These are phyloP conservation scores for Leucophenga maculata DNA, from an alignment of 2,888 invertebrate genomes.

Conservation along the genomic window DNA sequence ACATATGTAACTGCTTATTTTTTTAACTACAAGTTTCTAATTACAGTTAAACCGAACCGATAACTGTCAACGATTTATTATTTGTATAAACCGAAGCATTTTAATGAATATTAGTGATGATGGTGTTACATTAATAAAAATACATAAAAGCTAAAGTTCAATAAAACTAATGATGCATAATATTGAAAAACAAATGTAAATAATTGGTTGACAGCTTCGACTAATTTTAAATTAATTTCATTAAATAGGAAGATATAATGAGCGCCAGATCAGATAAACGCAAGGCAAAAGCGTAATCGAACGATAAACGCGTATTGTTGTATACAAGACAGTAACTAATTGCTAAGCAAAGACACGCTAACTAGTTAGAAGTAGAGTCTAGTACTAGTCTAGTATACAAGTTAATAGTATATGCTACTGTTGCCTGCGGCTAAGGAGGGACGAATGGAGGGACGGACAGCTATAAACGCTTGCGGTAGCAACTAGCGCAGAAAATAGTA, in stretches of 20 bases:
- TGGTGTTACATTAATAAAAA: too few relatives aligned
- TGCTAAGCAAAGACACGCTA: constrained; percentile 16
- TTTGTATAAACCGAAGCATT: too few relatives aligned
- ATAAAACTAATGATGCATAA: too few relatives aligned
- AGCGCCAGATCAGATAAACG: background rate
- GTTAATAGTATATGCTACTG: background rate
- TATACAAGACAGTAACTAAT: background rate
- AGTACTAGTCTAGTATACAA: too few relatives aligned
- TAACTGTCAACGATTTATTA: too few relatives aligned
- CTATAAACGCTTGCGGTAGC: constrained; percentile 6
- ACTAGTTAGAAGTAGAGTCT: background rate
- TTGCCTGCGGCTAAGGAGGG: background rate
- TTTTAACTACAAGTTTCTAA: too few relatives aligned
- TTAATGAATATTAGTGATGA: too few relatives aligned
- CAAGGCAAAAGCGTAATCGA: background rate
- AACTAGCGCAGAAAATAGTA: background rate
- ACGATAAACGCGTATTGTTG: background rate
- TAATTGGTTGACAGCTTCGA: constrained; percentile 13
- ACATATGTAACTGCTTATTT: too few relatives aligned
- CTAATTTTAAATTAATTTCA: constrained; percentile 23
- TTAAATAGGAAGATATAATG: background rate
- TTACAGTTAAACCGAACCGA: too few relatives aligned
- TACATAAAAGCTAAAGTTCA: too few relatives aligned
- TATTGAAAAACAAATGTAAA: constrained; percentile 5
- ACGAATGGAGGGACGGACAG: too few relatives aligned